A percentile compares a stretch with the other conserved stretches of the same genome.
Conservation (phyloP, 92 coral and sea anemone species). For the Actinernus sp. region DNA sequence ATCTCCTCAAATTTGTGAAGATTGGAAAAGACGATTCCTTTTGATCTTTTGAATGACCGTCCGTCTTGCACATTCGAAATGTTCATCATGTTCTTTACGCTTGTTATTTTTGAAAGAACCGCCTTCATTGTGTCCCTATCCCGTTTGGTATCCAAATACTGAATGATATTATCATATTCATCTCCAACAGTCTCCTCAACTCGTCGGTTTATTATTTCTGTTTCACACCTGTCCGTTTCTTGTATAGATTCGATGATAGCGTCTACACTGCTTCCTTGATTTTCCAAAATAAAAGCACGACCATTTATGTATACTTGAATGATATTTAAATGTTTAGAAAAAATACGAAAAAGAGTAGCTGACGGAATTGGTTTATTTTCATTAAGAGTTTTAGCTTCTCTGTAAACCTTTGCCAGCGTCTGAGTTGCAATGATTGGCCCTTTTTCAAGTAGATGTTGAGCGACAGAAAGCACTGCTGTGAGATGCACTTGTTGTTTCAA, state of each 20-base stretch:
- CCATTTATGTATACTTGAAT: conserved; percentile 2
- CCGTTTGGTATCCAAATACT: conserved; percentile 7
- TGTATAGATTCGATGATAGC: background rate
- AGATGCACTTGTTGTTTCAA: conserved; percentile 53
- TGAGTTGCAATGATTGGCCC: conserved; percentile 50
- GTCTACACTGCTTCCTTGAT: background rate
- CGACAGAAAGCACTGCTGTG: conserved; percentile 40
- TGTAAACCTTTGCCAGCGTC: conserved; percentile 33
- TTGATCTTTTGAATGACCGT: background rate
- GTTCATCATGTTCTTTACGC: conserved; percentile 12
- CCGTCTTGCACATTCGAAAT: conserved; percentile 4
- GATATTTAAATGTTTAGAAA: background rate
- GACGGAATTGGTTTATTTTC: background rate
- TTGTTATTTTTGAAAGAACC: conserved; percentile 6
- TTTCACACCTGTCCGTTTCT: background rate
- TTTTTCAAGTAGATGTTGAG: conserved; percentile 28
- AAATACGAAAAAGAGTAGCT: background rate
- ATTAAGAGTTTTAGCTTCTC: conserved; percentile 7
- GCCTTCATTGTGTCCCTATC: conserved; percentile 15
- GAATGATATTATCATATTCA: background rate
- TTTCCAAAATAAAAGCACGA: conserved; percentile 7
- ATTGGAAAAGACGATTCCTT: conserved; percentile 18
- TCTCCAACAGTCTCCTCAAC: background rate
- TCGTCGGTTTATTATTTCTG: background rate
- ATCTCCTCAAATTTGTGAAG: conserved; percentile 5